Conservation (phyloP, 2,113 vertebrate genomes). For the Zosterops borbonicus region DNA sequence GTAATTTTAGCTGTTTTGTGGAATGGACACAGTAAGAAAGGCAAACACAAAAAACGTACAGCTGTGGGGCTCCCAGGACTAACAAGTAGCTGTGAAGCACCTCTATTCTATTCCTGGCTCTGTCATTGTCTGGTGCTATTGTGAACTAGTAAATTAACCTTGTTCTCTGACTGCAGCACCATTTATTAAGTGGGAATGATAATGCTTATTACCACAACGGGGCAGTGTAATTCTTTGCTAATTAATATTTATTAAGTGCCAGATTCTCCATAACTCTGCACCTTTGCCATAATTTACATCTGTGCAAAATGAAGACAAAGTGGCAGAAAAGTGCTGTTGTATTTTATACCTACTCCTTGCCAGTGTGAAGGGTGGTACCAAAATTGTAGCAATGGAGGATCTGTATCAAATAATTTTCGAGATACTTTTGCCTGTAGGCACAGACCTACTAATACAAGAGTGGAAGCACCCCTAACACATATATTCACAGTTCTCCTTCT, state of each 20-base stretch:
- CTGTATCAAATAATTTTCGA: neutral
- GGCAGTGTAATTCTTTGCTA: constrained; percentile 53
- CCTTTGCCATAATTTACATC: constrained; percentile 3
- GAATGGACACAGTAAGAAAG: neutral
- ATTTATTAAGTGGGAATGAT: constrained; percentile 4
- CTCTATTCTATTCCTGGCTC: neutral
- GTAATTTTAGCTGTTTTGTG: constrained; percentile 15
- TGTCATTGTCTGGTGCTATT: neutral
- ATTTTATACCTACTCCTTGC: neutral
- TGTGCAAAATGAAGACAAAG: constrained; percentile 17
- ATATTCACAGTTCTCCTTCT: neutral
- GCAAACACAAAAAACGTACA: neutral
- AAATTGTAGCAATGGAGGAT: neutral
- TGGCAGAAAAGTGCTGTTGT: neutral
- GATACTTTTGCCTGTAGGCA: neutral
- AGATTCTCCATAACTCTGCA: neutral
- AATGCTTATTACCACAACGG: constrained; percentile 23
- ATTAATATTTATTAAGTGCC: constrained; percentile 56
- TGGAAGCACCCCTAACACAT: neutral
- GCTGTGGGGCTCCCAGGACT: neutral
- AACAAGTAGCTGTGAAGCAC: neutral
- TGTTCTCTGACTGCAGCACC: neutral
- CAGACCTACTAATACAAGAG: neutral
- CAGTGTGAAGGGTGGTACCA: neutral
- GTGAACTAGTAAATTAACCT: constrained; percentile 20